Evolutionary conservation across 1,140 invertebrate genomes (phyloP).

Genomic region (Caenorhabditis brenneri): DNA sequence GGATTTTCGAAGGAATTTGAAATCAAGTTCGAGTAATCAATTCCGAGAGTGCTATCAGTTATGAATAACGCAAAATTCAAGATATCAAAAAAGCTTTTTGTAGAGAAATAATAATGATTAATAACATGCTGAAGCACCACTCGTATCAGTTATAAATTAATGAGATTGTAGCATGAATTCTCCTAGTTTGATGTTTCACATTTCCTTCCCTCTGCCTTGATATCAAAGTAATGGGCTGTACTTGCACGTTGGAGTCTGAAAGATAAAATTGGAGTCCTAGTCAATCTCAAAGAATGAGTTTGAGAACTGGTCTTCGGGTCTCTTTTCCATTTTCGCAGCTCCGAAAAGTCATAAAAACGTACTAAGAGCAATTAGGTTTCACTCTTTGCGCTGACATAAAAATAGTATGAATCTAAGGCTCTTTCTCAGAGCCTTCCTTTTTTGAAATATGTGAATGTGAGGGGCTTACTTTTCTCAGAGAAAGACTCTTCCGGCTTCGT

Average conservation of each 20-base stretch:
- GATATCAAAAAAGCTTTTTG: no score
- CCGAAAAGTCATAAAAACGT: not conserved
- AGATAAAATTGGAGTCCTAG: not conserved
- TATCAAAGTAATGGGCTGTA: not conserved
- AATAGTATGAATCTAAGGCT: not conserved
- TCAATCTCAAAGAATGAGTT: not conserved
- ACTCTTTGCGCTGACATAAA: not conserved
- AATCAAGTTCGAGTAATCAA: no score
- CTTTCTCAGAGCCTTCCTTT: not conserved
- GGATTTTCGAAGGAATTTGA: no score
- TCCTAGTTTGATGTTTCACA: not conserved
- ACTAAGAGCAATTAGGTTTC: not conserved
- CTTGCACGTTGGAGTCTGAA: slow-evolving; percentile 15
- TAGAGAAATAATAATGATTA: not conserved
- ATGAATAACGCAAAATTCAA: no score
- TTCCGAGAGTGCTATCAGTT: no score
- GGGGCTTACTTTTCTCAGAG: no score
- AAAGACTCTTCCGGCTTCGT: no score
- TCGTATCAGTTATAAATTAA: slow-evolving; percentile 21
- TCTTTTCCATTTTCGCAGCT: not conserved
- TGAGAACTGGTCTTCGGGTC: not conserved
- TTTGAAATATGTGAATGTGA: not conserved
- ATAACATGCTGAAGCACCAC: not conserved
- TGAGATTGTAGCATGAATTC: slow-evolving; percentile 27
- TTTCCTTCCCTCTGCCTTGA: not conserved